phyloP scores from a whole-genome alignment of 1,140 invertebrate species.

The Calephelis virginiensis region DNA sequence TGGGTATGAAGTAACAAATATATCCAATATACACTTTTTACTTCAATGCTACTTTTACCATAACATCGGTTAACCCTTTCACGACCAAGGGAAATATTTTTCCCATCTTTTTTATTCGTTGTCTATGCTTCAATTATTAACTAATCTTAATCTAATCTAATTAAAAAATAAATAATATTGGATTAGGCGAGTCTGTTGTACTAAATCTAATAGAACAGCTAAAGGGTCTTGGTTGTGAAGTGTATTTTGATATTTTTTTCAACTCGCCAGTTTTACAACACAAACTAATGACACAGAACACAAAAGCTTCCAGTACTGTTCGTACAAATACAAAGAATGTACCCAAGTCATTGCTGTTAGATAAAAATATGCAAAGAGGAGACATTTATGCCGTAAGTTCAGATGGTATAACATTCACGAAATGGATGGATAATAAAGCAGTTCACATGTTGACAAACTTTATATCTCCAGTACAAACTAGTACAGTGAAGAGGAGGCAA shows the following conservation, averaged over 20 bases:
- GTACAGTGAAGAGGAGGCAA: constrained; percentile 40
- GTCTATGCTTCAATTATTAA: too few relatives aligned
- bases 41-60: too few relatives aligned
- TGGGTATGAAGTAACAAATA: too few relatives aligned
- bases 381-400: constrained; percentile 29
- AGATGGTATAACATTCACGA: constrained; percentile 30
- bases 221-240: too few relatives aligned
- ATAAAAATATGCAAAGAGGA: constrained; percentile 41
- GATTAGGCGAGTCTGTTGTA: constrained; percentile 46
- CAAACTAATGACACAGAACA: constrained; percentile 37
- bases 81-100: too few relatives aligned
- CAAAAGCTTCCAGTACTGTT: constrained; percentile 25
- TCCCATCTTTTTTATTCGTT: too few relatives aligned
- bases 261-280: constrained; percentile 44
- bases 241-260: constrained; percentile 47
- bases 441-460: constrained; percentile 47
- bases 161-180: too few relatives aligned
- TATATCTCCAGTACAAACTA: constrained; percentile 36
- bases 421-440: constrained; percentile 46
- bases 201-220: constrained; percentile 35
- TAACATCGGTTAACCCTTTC: too few relatives aligned
- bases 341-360: too few relatives aligned
- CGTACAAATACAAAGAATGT: too few relatives aligned
- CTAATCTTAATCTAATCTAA: too few relatives aligned
- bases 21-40: too few relatives aligned